These are phyloP conservation scores for Euphydryas editha DNA, from an alignment of 2,888 invertebrate genomes.

Conservation along the genomic window DNA sequence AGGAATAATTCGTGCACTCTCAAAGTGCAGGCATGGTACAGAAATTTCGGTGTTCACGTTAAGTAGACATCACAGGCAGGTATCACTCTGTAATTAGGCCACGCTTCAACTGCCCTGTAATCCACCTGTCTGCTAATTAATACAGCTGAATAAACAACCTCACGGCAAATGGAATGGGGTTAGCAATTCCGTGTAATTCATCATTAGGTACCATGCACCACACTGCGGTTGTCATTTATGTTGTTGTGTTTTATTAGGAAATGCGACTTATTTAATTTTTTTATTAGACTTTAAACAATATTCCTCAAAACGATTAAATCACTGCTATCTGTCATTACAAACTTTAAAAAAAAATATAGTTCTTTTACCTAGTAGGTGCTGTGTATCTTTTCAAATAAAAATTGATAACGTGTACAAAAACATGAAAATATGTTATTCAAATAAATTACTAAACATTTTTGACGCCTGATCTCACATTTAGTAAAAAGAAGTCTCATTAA, in stretches of 20 bases:
- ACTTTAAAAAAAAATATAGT: background rate
- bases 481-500: conserved; percentile 4
- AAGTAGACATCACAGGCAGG: conserved; percentile 14
- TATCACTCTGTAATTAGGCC: conserved; percentile 33
- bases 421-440: background rate
- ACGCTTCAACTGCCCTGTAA: conserved; percentile 44
- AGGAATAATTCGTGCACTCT: background rate
- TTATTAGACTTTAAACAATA: background rate
- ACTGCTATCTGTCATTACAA: background rate
- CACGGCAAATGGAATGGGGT: conserved; percentile 35
- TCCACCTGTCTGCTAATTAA: conserved; percentile 52
- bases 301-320: background rate
- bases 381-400: background rate
- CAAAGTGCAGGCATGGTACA: background rate
- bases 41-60: conserved; percentile 12
- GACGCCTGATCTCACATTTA: background rate
- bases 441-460: conserved; percentile 4
- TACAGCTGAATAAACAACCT: conserved; percentile 50
- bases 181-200: conserved; percentile 43
- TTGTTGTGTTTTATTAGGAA: conserved; percentile 10
- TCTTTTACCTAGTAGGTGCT: background rate
- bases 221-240: conserved; percentile 7
- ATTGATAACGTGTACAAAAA: background rate
- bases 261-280: background rate
- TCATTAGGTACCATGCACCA: conserved; percentile 33